Evolutionary conservation across 2,113 vertebrate genomes (phyloP), one percentile per base, ranked within the genome.

Genomic region (Protomyctophum bolini): DNA sequence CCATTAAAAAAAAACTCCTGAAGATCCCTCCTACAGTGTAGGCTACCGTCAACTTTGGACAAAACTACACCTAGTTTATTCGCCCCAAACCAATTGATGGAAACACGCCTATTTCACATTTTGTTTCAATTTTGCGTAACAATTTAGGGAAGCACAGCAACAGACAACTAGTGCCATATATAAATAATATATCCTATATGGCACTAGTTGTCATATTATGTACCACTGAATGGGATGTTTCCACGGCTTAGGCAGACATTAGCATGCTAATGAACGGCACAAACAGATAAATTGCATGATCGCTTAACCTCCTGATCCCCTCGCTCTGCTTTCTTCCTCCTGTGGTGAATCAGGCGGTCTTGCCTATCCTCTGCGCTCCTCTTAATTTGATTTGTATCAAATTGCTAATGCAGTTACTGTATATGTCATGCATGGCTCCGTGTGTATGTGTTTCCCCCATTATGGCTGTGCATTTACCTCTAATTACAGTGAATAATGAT

Each of bases 371-470:
- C 81, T 63, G 66, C 76, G 77, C 80, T 82, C 76, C 75, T 41
- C 76, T 81, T 90, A 83, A 90, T 91, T 88, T 78, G 73, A 88
- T 87, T 89, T 83, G 73, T 77, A 85, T 88, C 82, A 88, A 87
- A 88, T 83, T 84, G 72, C 80, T 87, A 88, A 90, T 88, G 73
- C 50, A 59, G 82, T 82, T 81, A 89, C 87, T 86, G 33, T 41
- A 41, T 41, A 41, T 41, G 58, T 91, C 81, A 82, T 79, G 78
- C 77, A 70, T 77, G 80, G 71, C 64, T 78, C 84, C 73, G 49
- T 45, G 29, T 80, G 74, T 59, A 70, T 74, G 86, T 85, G 76
- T 86, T 87, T 87, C 73, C 76, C 77, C 77, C 73, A 86, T 87
- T 86, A 88, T 73, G 85, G 64, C 57, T 59, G 66, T 84, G 75